These are phyloP conservation scores for Chauna torquata DNA, from an alignment of 2,113 vertebrate genomes.

Conservation along the genomic window DNA sequence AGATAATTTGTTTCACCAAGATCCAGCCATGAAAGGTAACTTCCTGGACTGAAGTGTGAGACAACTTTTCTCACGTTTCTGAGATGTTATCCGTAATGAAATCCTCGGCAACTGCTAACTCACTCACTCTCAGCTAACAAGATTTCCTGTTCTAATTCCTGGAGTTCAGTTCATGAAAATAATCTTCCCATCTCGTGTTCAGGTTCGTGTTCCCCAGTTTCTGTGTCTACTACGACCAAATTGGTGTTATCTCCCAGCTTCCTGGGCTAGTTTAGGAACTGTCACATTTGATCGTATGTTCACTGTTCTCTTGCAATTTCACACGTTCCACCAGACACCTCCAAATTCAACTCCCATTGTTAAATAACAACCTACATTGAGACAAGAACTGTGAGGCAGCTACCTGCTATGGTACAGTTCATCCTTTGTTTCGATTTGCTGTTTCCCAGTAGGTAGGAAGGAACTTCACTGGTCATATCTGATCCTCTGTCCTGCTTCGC, in stretches of 20 bases:
- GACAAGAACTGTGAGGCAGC: not conserved
- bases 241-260: not conserved
- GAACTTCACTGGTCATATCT: not conserved
- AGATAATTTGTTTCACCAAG: not conserved
- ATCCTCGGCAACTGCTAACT: not conserved
- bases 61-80: conserved; percentile 16
- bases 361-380: not conserved
- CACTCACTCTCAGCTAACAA: not conserved
- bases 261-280: not conserved
- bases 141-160: conserved; percentile 24
- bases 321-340: not conserved
- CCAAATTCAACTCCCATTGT: not conserved
- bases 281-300: not conserved
- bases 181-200: not conserved
- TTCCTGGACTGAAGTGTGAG: not conserved
- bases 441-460: not conserved
- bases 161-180: not conserved
- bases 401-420: not conserved
- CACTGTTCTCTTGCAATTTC: not conserved
- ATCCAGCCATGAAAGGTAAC: not conserved
- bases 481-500: not conserved
- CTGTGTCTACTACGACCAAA: not conserved
- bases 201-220: not conserved
- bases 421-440: not conserved
- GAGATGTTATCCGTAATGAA: not conserved